Evolutionary conservation across 2,888 invertebrate species (phyloP).

Genomic region (Acleris cristana): DNA sequence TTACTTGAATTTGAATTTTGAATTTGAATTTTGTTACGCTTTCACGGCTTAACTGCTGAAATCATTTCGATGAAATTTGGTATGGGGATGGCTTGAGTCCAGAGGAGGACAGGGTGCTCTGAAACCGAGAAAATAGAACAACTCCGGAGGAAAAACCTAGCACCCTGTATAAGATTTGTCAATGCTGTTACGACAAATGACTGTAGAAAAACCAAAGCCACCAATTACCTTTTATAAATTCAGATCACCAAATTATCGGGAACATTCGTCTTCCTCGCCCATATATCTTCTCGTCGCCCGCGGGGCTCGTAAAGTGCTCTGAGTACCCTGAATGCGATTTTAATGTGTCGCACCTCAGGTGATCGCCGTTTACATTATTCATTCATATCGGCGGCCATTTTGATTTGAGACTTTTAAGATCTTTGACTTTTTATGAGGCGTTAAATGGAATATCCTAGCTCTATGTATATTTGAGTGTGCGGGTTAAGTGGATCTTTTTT

Average conservation of each 20-base stretch:
- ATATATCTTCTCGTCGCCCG: slow-evolving; percentile 48
- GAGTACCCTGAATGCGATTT: slow-evolving; percentile 60
- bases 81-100: no score
- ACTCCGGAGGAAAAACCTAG: neutral
- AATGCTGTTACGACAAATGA: neutral
- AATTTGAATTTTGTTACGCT: no score
- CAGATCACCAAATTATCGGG: slow-evolving; percentile 14
- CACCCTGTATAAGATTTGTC: neutral
- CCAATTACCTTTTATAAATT: slow-evolving; percentile 6
- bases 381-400: slow-evolving; percentile 46
- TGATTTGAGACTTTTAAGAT: slow-evolving; percentile 23
- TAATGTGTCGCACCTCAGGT: slow-evolving; percentile 72
- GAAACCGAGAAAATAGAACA: neutral
- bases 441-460: slow-evolving; percentile 10
- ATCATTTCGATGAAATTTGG: no score
- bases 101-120: neutral
- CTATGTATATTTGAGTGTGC: slow-evolving; percentile 9
- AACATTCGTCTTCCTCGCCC: slow-evolving; percentile 38
- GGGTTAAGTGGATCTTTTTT: neutral
- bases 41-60: no score
- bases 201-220: neutral
- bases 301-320: slow-evolving; percentile 55
- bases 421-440: slow-evolving; percentile 13
- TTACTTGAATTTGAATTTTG: no score
- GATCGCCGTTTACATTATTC: slow-evolving; percentile 65